These are phyloP conservation scores for Decapterus maruadsi DNA, from an alignment of 2,797 vertebrate species.

Conservation along the genomic window DNA sequence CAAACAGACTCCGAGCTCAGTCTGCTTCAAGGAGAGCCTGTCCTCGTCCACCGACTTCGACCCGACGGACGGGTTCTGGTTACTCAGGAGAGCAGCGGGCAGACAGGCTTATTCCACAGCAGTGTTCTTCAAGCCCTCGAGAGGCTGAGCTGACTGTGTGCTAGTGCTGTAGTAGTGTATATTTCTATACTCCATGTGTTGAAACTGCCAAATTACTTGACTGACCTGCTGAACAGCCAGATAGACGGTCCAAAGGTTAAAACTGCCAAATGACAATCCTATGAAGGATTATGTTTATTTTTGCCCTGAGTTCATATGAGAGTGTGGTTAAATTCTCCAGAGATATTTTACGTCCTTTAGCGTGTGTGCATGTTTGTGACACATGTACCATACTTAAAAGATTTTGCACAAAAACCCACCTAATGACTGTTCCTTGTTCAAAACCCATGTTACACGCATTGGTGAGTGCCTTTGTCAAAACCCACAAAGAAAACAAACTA, in stretches of 20 bases:
- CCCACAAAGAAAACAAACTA: constrained; percentile 60
- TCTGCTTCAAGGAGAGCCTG: constrained; percentile 85
- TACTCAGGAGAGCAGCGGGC: constrained; percentile 85
- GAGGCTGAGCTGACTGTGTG: constrained; percentile 81
- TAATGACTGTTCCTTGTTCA: constrained; percentile 70
- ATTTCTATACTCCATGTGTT: constrained; percentile 53
- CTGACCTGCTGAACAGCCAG: constrained; percentile 38
- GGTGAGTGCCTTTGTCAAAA: constrained; percentile 81
- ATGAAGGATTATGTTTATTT: constrained; percentile 53
- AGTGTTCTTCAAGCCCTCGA: constrained; percentile 83
- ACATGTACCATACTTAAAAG: constrained; percentile 54
- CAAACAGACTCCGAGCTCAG: constrained; percentile 85
- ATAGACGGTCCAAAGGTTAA: constrained; percentile 49
- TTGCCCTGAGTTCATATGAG: constrained; percentile 50
- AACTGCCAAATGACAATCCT: constrained; percentile 67
- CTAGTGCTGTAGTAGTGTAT: constrained; percentile 26
- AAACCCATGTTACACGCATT: constrained; percentile 67
- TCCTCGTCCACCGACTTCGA: constrained; percentile 84
- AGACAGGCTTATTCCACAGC: constrained; percentile 85
- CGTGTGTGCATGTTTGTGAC: constrained; percentile 71
- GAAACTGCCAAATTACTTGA: constrained; percentile 67
- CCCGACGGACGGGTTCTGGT: constrained; percentile 84
- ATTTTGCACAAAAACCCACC: constrained; percentile 75
- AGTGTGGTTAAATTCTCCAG: constrained; percentile 42
- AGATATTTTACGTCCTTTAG: constrained; percentile 57